phyloP scores from a whole-genome alignment of 2,888 invertebrate genomes.

The Heliothis peltigera region DNA sequence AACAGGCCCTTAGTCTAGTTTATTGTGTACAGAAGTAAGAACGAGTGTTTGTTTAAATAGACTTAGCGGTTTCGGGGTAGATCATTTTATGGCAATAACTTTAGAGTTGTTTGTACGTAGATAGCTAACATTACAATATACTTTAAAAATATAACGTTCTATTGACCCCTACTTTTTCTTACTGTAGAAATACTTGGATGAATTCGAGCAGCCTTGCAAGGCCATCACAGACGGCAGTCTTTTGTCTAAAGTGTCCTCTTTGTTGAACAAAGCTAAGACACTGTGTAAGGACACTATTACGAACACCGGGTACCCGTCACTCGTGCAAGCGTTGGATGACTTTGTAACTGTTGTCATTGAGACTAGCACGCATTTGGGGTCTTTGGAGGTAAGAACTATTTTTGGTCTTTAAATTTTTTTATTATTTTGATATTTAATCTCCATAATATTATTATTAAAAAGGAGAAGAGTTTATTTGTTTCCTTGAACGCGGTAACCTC shows the following conservation, averaged over 20 bases:
- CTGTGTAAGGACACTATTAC: conserved; percentile 91
- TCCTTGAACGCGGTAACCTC: too few species aligned
- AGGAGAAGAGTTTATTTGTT: too few species aligned
- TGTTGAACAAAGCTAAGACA: conserved; percentile 91
- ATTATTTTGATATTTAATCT: too few species aligned
- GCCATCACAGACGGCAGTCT: conserved; percentile 75
- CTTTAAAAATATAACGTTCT: conserved; percentile 5
- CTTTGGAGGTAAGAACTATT: conserved; percentile 88
- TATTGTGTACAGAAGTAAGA: conserved; percentile 32
- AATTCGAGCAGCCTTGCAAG: conserved; percentile 73
- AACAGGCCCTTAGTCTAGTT: too few species aligned
- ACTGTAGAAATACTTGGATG: conserved; percentile 83
- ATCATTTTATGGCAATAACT: conserved; percentile 20
- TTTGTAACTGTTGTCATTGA: conserved; percentile 92
- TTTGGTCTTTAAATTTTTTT: too few species aligned
- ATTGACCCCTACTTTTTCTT: conserved; percentile 11
- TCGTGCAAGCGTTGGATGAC: conserved; percentile 91
- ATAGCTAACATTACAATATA: conserved; percentile 35
- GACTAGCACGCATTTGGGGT: conserved; percentile 92
- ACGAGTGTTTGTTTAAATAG: conserved; percentile 30
- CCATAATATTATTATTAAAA: too few species aligned
- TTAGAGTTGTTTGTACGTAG: conserved; percentile 41
- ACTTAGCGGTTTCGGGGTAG: conserved; percentile 50
- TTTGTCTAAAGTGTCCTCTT: conserved; percentile 76
- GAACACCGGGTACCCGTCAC: conserved; percentile 89